Evolutionary conservation across 2,113 vertebrate genomes (phyloP).

Genomic region (Podarcis raffonei): DNA sequence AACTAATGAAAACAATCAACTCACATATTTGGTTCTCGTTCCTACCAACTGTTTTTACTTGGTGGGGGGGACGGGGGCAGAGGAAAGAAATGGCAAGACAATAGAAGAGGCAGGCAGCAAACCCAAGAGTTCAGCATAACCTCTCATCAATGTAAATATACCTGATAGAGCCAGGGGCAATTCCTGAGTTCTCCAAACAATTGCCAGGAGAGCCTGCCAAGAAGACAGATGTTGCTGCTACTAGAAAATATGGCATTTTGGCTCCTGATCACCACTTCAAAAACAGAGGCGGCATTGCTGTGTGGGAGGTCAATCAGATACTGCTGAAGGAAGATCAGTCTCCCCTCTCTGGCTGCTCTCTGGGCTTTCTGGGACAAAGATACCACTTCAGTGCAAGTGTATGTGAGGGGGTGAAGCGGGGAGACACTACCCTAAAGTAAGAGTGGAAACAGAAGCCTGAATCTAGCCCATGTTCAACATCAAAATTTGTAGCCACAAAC

Average conservation of each 20-base stretch:
- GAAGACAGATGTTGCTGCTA: constrained; percentile 64
- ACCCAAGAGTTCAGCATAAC: constrained; percentile 50
- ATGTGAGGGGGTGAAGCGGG: too few species aligned
- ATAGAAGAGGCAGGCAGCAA: constrained; percentile 42
- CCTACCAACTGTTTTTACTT: not conserved
- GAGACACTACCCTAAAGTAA: not conserved
- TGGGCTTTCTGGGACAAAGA: not conserved
- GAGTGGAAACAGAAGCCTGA: not conserved
- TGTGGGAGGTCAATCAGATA: not conserved
- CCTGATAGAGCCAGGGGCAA: constrained; percentile 47
- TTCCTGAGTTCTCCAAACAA: constrained; percentile 52
- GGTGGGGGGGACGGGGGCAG: not conserved
- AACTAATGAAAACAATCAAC: too few species aligned
- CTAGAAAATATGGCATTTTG: constrained; percentile 51
- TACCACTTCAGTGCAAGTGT: not conserved
- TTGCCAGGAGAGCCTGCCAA: constrained; percentile 62
- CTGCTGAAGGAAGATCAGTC: not conserved
- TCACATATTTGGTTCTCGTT: too few species aligned
- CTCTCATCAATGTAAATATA: constrained; percentile 60
- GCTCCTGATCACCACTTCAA: constrained; percentile 39
- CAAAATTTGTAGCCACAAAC: not conserved
- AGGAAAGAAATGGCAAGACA: constrained; percentile 36
- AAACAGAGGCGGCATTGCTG: constrained; percentile 45
- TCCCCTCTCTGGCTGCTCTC: not conserved
- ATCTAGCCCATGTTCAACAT: not conserved